Conservation (phyloP, 2,888 invertebrate genomes). For the Lottia scabra region DNA sequence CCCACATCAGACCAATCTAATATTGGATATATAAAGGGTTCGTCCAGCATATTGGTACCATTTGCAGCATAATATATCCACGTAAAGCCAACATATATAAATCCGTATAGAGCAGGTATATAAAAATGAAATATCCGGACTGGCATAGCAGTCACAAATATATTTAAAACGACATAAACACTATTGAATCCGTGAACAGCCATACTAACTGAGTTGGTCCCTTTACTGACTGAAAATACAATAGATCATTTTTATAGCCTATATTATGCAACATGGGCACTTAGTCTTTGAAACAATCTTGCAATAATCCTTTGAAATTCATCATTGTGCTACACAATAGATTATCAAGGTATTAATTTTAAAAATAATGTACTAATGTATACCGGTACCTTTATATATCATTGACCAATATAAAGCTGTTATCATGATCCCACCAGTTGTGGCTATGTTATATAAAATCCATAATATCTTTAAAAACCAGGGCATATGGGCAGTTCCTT, state of each 20-base stretch:
- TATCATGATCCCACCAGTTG: constrained; percentile 22
- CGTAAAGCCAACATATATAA: constrained; percentile 73
- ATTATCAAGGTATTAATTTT: too few relatives aligned
- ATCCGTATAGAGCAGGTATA: constrained; percentile 52
- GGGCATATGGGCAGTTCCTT: constrained; percentile 9
- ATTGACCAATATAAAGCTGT: constrained; percentile 27
- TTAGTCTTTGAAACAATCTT: too few relatives aligned
- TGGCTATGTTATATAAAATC: constrained; percentile 27
- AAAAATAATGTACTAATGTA: too few relatives aligned
- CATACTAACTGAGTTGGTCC: constrained; percentile 33
- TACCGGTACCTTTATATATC: constrained; percentile 20
- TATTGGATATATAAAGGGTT: constrained; percentile 80
- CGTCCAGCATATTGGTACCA: constrained; percentile 77
- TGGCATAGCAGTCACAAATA: constrained; percentile 80
- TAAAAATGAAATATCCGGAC: constrained; percentile 74
- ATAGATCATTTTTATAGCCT: too few relatives aligned
- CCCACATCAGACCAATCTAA: constrained; percentile 74
- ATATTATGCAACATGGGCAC: too few relatives aligned
- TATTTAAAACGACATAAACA: constrained; percentile 79
- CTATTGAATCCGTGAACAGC: constrained; percentile 80
- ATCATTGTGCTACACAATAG: too few relatives aligned
- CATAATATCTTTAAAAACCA: constrained; percentile 29
- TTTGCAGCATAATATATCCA: constrained; percentile 80
- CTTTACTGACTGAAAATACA: not conserved
- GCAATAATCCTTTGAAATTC: too few relatives aligned